Base-by-base conservation (phyloP, 2,797 vertebrate genomes). In the Hyperoplus immaculatus region DNA sequence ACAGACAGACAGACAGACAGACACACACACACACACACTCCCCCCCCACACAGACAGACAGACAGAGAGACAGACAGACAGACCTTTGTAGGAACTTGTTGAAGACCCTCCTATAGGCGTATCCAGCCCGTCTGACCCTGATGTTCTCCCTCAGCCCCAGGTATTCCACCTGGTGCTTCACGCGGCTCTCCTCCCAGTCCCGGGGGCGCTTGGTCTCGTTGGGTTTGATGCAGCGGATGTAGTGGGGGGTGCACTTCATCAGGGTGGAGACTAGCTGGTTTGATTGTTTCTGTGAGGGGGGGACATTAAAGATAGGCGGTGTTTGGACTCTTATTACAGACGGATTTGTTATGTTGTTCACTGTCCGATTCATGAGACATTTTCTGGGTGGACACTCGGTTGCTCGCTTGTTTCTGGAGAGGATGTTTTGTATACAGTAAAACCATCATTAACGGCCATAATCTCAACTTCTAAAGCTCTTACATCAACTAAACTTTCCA, bases 171-270 rank as follows among this genome's bases (percentile, higher is more conserved):
- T 97, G 96, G 72, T 97, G 96, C 59, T 87, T 93, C 57, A 94
- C 96, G 6, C 96, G 93, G 81, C 92, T 95, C 11, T 96, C 95
- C 88, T 96, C 96, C 96, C 96, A 97, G 90, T 97, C 96, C 0
- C 94, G 87, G 5, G 96, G 69, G 1, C 89, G 93, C 77, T 97
- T 97, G 77, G 95, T 96, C 77, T 97, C 96, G 4, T 97, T 97
- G 72, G 96, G 96, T 67, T 97, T 97, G 85, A 97, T 96, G 87
- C 96, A 97, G 62, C 96, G 95, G 73, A 97, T 96, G 86, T 97
- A 97, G 85, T 97, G 96, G 0, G 96, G 96, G 0, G 95, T 96
- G 88, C 96, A 96, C 71, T 95, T 96, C 96, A 96, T 96, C 77
- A 97, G 89, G 0, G 95, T 96, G 81, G 93, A 91, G 45, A 97